Base-by-base conservation (phyloP, 2,797 vertebrate species). In the Semotilus atromaculatus region DNA sequence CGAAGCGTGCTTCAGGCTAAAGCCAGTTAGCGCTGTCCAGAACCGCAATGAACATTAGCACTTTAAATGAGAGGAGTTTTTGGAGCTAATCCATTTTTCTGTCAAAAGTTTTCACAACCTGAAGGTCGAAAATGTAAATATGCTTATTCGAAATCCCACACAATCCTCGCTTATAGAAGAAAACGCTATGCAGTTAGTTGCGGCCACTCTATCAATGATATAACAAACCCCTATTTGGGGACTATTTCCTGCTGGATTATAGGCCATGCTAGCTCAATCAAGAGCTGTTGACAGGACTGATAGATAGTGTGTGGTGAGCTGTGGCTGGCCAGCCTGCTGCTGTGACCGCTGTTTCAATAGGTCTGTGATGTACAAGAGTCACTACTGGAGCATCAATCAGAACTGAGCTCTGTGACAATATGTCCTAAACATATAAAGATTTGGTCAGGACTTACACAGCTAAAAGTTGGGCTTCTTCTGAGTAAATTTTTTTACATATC, bases 221-320 rank as follows among this genome's bases (percentile, higher is more conserved):
- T 83, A 89, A 85, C 66, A n/a, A 83, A 89, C 81, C 11, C 13
- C 34, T 51, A 80, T 85, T 75, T 77, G 26, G 34, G 73, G 58
- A 58, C 74, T 23, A 62, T 80, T 87, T 86, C 68, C 48, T 76
- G 51, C 53, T 71, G 13, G 29, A 66, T 81, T 67, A 55, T 64
- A 38, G 7, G 58, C 58, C 38, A 71, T 82, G 76, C 62, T 66
- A 67, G 48, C 34, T 53, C 70, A 89, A 87, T 70, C 84, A 78
- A 58, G 72, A 81, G 67, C 78, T 82, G 81, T 79, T 77, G 76
- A 83, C 72, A 83, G 77, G 38, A 58, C 82, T 86, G 83, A 86
- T 82, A 75, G 82, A 86, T 74, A 85, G 82, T 80, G 67, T 85
- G 68, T 73, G 68, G 48, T 80, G 81, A 78, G 62, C 84, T 45